Evolutionary conservation across 2,888 invertebrate genomes (phyloP), one percentile per base, ranked within the genome.

Genomic region (Mantis religiosa): DNA sequence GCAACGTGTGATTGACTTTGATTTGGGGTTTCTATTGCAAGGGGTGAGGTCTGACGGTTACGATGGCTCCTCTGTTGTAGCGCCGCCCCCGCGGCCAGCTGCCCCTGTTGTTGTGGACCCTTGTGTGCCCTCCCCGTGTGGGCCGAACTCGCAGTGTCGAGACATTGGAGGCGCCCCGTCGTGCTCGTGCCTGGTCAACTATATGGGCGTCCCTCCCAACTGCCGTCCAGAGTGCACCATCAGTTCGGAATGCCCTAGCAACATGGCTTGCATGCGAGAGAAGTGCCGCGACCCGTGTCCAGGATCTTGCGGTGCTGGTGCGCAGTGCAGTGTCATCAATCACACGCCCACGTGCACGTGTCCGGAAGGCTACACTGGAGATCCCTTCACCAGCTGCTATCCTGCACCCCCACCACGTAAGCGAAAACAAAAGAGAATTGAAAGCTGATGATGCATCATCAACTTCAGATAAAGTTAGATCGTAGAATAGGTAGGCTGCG

Each of bases 221-320:
- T 96, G 96, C 91, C 94, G 95, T 82, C 96, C 96, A 0, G 96
- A 96, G 92, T 96, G 96, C 92, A 93, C 94, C 0, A 94, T 95
- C 71, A 95, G 95, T 92, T 94, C 95, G 28, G 97, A 97, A 89
- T 97, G 97, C 91, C 92, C 95, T 14, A 95, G 95, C 90, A 95
- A 96, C 92, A 94, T 95, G 91, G 96, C 97, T 15, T 97, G 97
- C 92, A 95, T 96, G 27, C 95, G 95, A 91, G 95, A 96, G 92
- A 96, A 95, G 92, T 97, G 97, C 92, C 94, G 94, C 83, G 96
- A 97, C 92, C 97, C 97, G 27, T 97, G 97, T 91, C 96, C 96
- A 14, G 97, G 97, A 20, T 96, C 96, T 12, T 97, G 96, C 92
- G 96, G 96, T 90, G 92, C 93, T 91, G 94, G 95, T 91, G 95